These are phyloP conservation scores for Heliothis subflexa DNA, from an alignment of 1,140 invertebrate genomes.

Conservation along the genomic window DNA sequence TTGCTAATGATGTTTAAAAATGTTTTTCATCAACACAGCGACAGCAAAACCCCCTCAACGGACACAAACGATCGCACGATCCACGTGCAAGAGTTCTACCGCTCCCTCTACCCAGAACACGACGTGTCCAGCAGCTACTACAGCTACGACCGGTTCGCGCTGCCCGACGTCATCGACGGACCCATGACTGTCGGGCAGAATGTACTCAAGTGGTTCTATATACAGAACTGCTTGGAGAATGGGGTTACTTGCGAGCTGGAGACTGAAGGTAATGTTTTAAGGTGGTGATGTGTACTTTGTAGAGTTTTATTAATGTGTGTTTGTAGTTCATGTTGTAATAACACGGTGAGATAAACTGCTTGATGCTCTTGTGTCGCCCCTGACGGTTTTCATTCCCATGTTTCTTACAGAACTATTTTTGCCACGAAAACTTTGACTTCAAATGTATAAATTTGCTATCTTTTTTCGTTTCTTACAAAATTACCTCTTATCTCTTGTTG, in stretches of 20 bases:
- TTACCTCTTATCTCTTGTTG: neutral
- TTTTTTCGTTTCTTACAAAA: too few species aligned
- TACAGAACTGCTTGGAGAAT: slow-evolving; percentile 63
- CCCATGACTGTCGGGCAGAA: slow-evolving; percentile 51
- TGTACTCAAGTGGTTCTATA: slow-evolving; percentile 68
- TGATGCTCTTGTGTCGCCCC: too few species aligned
- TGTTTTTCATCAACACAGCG: slow-evolving; percentile 19
- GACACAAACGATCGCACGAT: slow-evolving; percentile 55
- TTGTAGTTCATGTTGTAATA: neutral
- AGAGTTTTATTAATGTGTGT: neutral
- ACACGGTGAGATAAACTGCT: too few species aligned
- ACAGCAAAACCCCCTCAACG: slow-evolving; percentile 2
- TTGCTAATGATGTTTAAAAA: neutral
- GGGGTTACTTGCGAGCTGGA: slow-evolving; percentile 54
- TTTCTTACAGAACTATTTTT: too few species aligned
- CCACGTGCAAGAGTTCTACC: slow-evolving; percentile 74
- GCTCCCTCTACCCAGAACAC: slow-evolving; percentile 63
- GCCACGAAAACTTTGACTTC: too few species aligned
- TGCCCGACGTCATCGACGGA: slow-evolving; percentile 52
- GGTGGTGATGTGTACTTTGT: too few species aligned
- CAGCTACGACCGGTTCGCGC: slow-evolving; percentile 68
- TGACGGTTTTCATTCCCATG: too few species aligned
- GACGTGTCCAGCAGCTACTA: slow-evolving; percentile 54
- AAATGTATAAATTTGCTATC: too few species aligned
- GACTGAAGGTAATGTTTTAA: slow-evolving; percentile 56